phyloP scores from a whole-genome alignment of 1,140 invertebrate genomes.

The Ylistrum balloti region DNA sequence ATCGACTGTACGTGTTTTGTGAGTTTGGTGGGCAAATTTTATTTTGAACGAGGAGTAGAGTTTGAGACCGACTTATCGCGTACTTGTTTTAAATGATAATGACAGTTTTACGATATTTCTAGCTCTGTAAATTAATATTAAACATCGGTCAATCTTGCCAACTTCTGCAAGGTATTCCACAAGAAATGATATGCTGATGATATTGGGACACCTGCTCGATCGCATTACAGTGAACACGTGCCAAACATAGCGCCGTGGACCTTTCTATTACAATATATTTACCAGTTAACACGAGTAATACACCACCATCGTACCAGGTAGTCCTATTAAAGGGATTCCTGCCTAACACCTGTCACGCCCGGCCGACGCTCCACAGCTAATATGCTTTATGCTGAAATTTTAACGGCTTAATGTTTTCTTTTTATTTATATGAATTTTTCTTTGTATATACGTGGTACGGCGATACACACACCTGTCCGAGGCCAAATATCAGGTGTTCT shows the following conservation, averaged over 20 bases:
- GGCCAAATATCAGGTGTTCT: background rate
- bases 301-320: background rate
- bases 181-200: background rate
- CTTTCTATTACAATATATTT: background rate
- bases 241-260: background rate
- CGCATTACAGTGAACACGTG: background rate
- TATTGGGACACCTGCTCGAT: background rate
- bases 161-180: background rate
- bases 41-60: no score
- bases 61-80: no score
- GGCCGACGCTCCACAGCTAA: background rate
- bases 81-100: background rate
- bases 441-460: background rate
- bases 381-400: slow-evolving; percentile 40
- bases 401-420: slow-evolving; percentile 39
- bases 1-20: no score
- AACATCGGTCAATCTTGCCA: background rate
- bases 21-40: no score
- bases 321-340: background rate
- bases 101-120: background rate
- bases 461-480: background rate
- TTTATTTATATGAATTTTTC: slow-evolving; percentile 40
- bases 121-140: background rate
- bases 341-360: background rate
- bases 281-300: background rate